Base-by-base conservation (phyloP, 92 coral and sea anemone species). In the Porites cylindrica region DNA sequence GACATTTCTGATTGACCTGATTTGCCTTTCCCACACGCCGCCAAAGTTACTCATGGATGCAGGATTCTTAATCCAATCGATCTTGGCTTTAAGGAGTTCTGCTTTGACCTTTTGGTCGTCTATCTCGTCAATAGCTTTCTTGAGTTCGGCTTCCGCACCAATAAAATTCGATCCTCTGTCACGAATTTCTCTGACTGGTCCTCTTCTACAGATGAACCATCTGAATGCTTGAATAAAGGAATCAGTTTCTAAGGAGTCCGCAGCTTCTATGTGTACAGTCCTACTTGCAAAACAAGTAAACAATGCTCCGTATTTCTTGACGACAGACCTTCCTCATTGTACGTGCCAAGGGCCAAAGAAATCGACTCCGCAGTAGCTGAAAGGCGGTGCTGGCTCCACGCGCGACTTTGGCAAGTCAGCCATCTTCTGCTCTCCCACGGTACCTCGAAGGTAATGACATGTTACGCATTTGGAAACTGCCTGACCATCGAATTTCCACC, bases 321-420 rank as follows among this genome's bases (percentile, higher is more conserved):
- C 89, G 51, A 79, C 88, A 51, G 80, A 13, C 66, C 89, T 61
- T 72, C 91, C 94, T 78, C 59, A 80, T 51, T 91, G 75, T 10
- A 84, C 88, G 23, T 88, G 66, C 95, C 88, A 92, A 58, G 91
- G 93, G 16, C 95, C 93, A 32, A 88, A 92, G 77, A 75, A 83
- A 50, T 88, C 90, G 0, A 84, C 84, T 19, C 72, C 90, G 71
- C 89, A 88, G 65, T 83, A 90, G 4, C 88, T 77, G 85, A 92
- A 92, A 19, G 91, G 91, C 8, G 91, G 91, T 64, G 90, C 84
- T 10, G 87, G 86, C 75, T 82, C 83, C 68, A 90, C 67, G 60
- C 91, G 88, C 1, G 77, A 82, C 88, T 83, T 80, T 50, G 85
- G 93, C 60, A 90, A 83, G 18, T 93, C 96, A 20, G 93, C 93